Evolutionary conservation across 2,888 invertebrate genomes (phyloP), one percentile per base, ranked within the genome.

Genomic region (Beris chalybata): DNA sequence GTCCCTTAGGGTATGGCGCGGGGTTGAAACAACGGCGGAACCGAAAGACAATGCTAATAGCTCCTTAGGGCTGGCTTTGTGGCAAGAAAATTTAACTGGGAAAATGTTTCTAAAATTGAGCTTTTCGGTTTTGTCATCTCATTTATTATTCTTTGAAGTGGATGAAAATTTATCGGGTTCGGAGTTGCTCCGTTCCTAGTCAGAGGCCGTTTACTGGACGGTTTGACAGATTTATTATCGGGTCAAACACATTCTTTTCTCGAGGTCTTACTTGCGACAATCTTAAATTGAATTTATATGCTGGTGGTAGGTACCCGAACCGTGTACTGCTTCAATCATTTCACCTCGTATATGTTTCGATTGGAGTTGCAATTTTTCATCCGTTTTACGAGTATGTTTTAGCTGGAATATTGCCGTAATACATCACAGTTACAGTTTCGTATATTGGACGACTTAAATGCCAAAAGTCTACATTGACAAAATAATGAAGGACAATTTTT

Each of bases 191-290:
- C 22, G 5, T 30, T 53, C 30, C 7, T 7, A 9, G 7, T 7
- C 9, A 38, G 7, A 38, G 38, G 38, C 38, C 22, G 9, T 9
- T 38, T 4, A 44, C 57, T 44, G 44, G 57, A 57, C 45, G 38
- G 9, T 45, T 57, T 57, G 57, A 44, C 44, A 57, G 57, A 57
- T 57, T 57, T 57, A 57, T 56, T 57, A 57, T 57, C 22, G 57
- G 44, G 44, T 57, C 57, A 57, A 57, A 57, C 22, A 15, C 32
- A 57, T 57, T 44, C 29, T 43, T 45, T 57, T 57, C 22, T 38
- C 29, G n/a, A 3, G 57, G 22, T 44, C 45, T 43, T 44, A 4
- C 44, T 43, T 13, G 12, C 11, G 11, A 45, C 44, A 57, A 57
- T 57, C 57, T 57, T 15, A 15, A 57, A 57, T 57, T 57, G 44